Evolutionary conservation across 2,113 vertebrate genomes (phyloP), one percentile per base, ranked within the genome.

Genomic region (Melanerpes formicivorus): DNA sequence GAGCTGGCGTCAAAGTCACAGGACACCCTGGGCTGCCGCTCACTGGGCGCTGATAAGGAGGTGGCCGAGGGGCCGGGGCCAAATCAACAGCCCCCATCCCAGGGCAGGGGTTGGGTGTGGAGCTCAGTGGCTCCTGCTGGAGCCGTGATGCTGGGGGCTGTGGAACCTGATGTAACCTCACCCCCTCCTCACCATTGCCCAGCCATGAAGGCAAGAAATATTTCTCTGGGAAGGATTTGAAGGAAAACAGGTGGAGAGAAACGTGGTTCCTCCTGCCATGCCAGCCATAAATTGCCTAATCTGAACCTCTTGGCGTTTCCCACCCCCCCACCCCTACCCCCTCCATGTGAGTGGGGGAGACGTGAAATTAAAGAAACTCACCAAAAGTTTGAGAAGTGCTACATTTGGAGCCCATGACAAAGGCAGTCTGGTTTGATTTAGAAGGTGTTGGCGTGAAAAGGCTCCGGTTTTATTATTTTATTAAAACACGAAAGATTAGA

Each of bases 1-100:
- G 94, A 97, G 76, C 93, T 98, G 98, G 98, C 98, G 98, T 98
- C 98, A 98, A 98, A 98, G 98, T 99, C 98, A 98, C 95, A 96
- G 97, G 96, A 98, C 97, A 95, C 90, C 95, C 97, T 79, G 76
- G 97, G 98, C 97, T 97, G 97, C 98, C 93, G 97, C 97, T 96
- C 84, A 50, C 95, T 63, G 97, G 95, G 97, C 79, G 40, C 96
- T 97, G 97, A 91, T 97, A 97, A 96, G 95, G 78, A 80, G 93
- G 92, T 84, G 87, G 84, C 95, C 59, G 81, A 54, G 90, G 71
- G 83, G 90, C 76, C 8, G 1, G 70, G 76, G 59, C 84, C 93
- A 90, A 86, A 95, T 70, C 75, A 6, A 5, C 87, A 56, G 66
- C 81, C 76, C 63, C 59, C 0, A 0, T n/a, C 64, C 37, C 18